Evolutionary conservation across 2,113 vertebrate species (phyloP).

Genomic region (Pterocles burchelli): DNA sequence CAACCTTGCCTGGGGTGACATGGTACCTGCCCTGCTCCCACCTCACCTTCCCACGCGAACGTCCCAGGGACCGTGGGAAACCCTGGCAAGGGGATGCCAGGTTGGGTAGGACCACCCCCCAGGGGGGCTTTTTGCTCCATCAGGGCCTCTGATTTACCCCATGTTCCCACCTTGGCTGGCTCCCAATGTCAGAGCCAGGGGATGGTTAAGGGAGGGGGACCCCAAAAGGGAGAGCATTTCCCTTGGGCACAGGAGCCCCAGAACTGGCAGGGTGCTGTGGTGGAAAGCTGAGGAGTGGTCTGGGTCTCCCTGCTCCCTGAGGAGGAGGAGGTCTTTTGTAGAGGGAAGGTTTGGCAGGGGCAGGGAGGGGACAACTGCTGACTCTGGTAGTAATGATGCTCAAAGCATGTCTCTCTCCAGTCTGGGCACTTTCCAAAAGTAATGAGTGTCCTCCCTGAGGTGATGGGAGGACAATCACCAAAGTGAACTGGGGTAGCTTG

Average conservation of each 20-base stretch:
- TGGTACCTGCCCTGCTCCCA: background rate
- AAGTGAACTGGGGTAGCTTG: background rate
- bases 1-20: background rate
- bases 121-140: background rate
- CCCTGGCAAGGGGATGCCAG: background rate
- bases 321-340: background rate
- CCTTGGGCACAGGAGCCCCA: fast-evolving
- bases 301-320: background rate
- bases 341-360: background rate
- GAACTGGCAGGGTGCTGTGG: background rate
- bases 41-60: background rate
- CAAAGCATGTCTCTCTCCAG: background rate
- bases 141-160: background rate
- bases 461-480: background rate
- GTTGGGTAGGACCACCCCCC: background rate
- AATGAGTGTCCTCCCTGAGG: background rate
- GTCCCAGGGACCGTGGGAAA: background rate
- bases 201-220: background rate
- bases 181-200: background rate
- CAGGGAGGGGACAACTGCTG: background rate
- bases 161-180: background rate
- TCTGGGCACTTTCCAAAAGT: background rate
- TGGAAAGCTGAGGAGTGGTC: background rate
- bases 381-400: background rate
- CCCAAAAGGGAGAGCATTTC: background rate